Base-by-base conservation (phyloP, 2,888 invertebrate genomes). In the Eudasyphora cyanicolor region DNA sequence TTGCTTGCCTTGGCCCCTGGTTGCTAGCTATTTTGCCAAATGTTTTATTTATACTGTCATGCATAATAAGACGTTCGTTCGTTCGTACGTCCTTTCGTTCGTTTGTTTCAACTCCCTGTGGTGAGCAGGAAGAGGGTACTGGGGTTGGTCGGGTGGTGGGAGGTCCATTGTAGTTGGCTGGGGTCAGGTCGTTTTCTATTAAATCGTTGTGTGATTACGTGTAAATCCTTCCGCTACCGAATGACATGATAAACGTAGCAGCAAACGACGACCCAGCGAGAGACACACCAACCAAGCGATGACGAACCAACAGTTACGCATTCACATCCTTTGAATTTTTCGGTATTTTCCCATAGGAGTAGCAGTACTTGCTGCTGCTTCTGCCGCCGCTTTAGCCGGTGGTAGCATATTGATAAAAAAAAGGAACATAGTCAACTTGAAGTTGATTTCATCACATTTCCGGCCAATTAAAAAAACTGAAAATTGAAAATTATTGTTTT, bases 21-120 rank as follows among this genome's bases (percentile, higher is more conserved):
- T 45, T 69, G 12, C 21, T 12, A 38, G 38, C 42, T 29, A 73
- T 76, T 38, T 74, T 84, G 32, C 51, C 67, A 84, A 84, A 81
- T 84, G 77, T 83, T 84, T 76, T 79, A 84, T 84, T 84, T 81
- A 84, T 84, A 75, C 84, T 79, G 78, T 51, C 84, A 81, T 84
- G 81, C 78, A 84, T 81, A 84, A 84, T 81, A 81, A 84, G 79
- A 76, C 67, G 76, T 81, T 79, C n/a, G n/a, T n/a, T n/a, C n/a
- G n/a, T n/a, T n/a, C n/a, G n/a, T n/a, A n/a, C n/a, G n/a, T n/a
- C n/a, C n/a, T n/a, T n/a, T n/a, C n/a, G n/a, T n/a, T n/a, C n/a
- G n/a, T n/a, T n/a, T 76, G 71, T 78, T 64, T 84, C 74, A 78
- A 79, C 71, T 81, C 60, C 60, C 69, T 45, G 73, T 27, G 64